Base-by-base conservation (phyloP, 2,113 vertebrate genomes). In the Cygnus buccinator region DNA sequence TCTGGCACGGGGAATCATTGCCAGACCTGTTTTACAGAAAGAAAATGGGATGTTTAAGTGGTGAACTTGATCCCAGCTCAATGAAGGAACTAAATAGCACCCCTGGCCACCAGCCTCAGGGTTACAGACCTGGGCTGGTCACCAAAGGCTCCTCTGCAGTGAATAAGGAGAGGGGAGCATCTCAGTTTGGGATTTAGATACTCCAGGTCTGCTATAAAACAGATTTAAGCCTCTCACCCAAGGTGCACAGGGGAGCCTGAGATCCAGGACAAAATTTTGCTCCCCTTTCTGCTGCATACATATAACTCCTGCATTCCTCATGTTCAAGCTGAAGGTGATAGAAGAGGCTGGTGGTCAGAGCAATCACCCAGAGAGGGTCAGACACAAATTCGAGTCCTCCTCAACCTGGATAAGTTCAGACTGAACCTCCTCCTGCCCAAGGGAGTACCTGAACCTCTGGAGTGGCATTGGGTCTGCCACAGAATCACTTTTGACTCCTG, bases 381-480 rank as follows among this genome's bases (percentile, higher is more conserved):
- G 23, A 74, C 4, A 68, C 5, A 84, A 48, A 86, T 70, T 3
- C 5, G 3, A 66, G 17, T 41, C 15, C 15, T 63, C 8, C 20
- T 82, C 2, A 3, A 14, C 5, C 23, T 59, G 37, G 26, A 21
- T 54, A 6, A 70, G 22, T 85, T 76, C 55, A 10, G 33, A 48
- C 29, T 21, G 28, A 33, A 2, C 0, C 0, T 8, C 2, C 5
- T 76, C 25, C 46, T 66, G 21, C n/a, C 22, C 20, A 43, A 54
- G 7, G 23, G 23, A 73, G 10, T 23, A 58, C 59, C 23, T 8
- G 65, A 61, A 61, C 6, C 5, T 6, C 22, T 41, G 52, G 13
- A 16, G 55, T 17, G 70, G 37, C 15, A 63, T 10, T 4, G 2
- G 23, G 16, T 25, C n/a, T 81, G n/a, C n/a, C 28, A 67, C 15